phyloP scores from a whole-genome alignment of 2,888 invertebrate genomes.

The Steinernema carpocapsae region DNA sequence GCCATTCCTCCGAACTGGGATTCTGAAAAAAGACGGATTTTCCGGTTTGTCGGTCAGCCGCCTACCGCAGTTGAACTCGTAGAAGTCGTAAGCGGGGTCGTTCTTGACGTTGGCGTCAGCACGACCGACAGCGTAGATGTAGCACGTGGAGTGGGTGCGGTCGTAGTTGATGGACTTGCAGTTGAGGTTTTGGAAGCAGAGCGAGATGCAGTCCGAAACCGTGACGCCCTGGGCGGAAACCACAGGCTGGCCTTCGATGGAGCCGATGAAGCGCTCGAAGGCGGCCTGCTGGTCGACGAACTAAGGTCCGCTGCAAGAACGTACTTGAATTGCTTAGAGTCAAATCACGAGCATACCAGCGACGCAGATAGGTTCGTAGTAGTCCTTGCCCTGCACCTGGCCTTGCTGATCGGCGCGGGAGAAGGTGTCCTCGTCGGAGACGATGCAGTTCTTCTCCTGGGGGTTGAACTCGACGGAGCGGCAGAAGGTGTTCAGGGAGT shows the following conservation, averaged over 20 bases:
- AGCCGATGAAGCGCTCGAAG: slow-evolving; percentile 68
- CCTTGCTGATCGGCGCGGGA: slow-evolving; percentile 69
- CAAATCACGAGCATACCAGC: slow-evolving; percentile 56
- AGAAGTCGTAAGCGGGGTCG: slow-evolving; percentile 68
- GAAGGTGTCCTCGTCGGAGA: slow-evolving; percentile 69
- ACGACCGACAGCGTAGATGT: slow-evolving; percentile 67
- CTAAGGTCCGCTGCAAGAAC: slow-evolving; percentile 68
- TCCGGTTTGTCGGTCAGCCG: neutral
- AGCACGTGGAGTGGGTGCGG: slow-evolving; percentile 66
- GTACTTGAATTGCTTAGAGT: neutral
- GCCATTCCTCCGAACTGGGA: slow-evolving; percentile 70
- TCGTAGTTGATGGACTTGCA: slow-evolving; percentile 69
- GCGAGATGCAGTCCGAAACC: slow-evolving; percentile 68
- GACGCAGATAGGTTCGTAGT: slow-evolving; percentile 69
- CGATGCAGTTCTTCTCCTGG: slow-evolving; percentile 68
- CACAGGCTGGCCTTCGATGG: slow-evolving; percentile 66
- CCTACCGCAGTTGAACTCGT: slow-evolving; percentile 69
- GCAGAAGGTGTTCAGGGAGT: slow-evolving; percentile 69
- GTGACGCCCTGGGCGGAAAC: slow-evolving; percentile 69
- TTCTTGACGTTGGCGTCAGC: slow-evolving; percentile 64
- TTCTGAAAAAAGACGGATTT: slow-evolving; percentile 48
- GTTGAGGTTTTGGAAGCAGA: slow-evolving; percentile 69
- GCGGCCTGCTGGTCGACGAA: slow-evolving; percentile 69
- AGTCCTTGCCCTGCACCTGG: slow-evolving; percentile 66
- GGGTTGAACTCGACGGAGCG: slow-evolving; percentile 69